phyloP scores from a whole-genome alignment of 1,140 invertebrate genomes.

The Lineus longissimus region DNA sequence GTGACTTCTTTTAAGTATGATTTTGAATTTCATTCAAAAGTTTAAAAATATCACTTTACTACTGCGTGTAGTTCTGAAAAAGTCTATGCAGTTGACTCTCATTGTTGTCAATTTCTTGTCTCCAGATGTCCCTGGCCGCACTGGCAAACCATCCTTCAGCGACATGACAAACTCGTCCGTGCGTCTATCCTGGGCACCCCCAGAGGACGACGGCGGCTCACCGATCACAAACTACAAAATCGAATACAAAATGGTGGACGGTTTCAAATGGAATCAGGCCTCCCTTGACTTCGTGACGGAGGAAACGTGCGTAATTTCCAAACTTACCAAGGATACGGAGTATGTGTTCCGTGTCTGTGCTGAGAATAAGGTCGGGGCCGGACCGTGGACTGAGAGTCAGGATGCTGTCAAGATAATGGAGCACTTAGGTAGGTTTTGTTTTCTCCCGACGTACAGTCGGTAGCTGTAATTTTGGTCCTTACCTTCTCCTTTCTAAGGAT shows the following conservation, averaged over 20 bases:
- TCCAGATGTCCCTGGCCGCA: slow-evolving; percentile 66
- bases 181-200: slow-evolving; percentile 86
- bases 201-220: slow-evolving; percentile 84
- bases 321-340: slow-evolving; percentile 83
- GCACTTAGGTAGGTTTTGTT: slow-evolving; percentile 72
- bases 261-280: slow-evolving; percentile 39
- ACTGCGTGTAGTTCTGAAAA: too few species aligned
- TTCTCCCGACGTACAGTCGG: neutral
- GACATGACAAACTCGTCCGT: slow-evolving; percentile 95
- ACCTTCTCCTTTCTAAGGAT: neutral
- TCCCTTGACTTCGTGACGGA: slow-evolving; percentile 35
- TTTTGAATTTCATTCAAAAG: too few species aligned
- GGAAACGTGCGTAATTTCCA: slow-evolving; percentile 65
- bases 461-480: neutral
- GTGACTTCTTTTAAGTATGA: too few species aligned
- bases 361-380: slow-evolving; percentile 94
- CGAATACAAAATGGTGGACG: slow-evolving; percentile 36
- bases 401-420: slow-evolving; percentile 61
- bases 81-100: too few species aligned
- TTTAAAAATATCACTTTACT: too few species aligned
- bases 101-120: neutral
- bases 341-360: slow-evolving; percentile 93
- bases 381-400: slow-evolving; percentile 88
- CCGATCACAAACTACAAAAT: slow-evolving; percentile 96
- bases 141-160: slow-evolving; percentile 77